Conservation (phyloP, 2,888 invertebrate species). For the Dicranocentrus wangi region DNA sequence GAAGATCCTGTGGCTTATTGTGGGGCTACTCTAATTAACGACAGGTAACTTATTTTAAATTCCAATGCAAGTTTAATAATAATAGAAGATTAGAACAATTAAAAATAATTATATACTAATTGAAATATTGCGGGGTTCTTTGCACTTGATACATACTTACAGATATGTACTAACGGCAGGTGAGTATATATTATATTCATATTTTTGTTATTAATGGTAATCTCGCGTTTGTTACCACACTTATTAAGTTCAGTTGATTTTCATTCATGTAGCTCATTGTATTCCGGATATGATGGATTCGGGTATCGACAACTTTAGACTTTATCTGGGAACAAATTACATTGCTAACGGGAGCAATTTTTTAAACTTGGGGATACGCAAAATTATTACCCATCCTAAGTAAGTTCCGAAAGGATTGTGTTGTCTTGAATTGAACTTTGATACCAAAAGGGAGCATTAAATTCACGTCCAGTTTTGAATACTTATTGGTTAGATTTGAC, state of each 20-base stretch:
- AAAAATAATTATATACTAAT: too few species aligned
- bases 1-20: constrained; percentile 58
- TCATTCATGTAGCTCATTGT: constrained; percentile 66
- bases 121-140: too few species aligned
- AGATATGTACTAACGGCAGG: constrained; percentile 56
- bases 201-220: too few species aligned
- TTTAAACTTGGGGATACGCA: constrained; percentile 38
- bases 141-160: neutral
- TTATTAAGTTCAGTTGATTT: neutral
- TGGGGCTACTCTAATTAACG: constrained; percentile 60
- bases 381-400: constrained; percentile 40
- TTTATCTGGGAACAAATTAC: constrained; percentile 68
- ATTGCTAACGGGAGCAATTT: constrained; percentile 44
- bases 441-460: too few species aligned
- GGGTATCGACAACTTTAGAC: constrained; percentile 59
- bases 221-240: neutral
- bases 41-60: constrained; percentile 50
- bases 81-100: too few species aligned
- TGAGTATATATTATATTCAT: too few species aligned
- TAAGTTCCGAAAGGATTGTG: neutral
- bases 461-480: too few species aligned
- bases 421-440: neutral
- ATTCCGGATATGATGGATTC: constrained; percentile 63
- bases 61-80: too few species aligned
- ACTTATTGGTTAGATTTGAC: constrained; percentile 34